These are phyloP conservation scores for Tricholaema leucomelas DNA, from an alignment of 2,113 vertebrate species.

Conservation along the genomic window DNA sequence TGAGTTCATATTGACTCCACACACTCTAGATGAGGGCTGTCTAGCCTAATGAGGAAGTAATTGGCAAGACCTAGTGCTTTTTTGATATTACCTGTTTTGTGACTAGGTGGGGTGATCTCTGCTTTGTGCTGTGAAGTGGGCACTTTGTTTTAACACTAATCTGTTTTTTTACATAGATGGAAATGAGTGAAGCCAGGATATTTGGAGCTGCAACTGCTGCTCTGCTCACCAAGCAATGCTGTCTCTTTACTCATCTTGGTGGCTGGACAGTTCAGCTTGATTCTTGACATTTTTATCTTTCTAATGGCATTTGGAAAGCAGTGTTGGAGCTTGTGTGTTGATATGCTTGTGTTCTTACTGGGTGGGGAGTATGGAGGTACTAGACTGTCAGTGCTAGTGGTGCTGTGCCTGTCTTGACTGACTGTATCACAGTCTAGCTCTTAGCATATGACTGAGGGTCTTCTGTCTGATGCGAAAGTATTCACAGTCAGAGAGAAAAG, in stretches of 20 bases:
- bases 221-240: neutral
- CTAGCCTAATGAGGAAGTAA: slow-evolving; percentile 14
- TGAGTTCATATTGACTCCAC: neutral
- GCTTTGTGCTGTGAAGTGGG: slow-evolving; percentile 57
- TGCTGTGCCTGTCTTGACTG: neutral
- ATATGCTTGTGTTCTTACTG: slow-evolving; percentile 27
- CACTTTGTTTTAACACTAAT: slow-evolving; percentile 42
- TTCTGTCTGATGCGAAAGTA: neutral
- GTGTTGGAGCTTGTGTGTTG: slow-evolving; percentile 39
- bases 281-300: neutral
- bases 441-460: neutral
- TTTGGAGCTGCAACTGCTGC: neutral
- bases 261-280: neutral
- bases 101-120: slow-evolving; percentile 53
- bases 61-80: slow-evolving; percentile 33
- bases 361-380: neutral
- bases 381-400: slow-evolving; percentile 8
- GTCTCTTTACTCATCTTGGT: neutral
- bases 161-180: slow-evolving; percentile 25
- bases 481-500: neutral
- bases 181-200: slow-evolving; percentile 26
- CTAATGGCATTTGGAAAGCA: slow-evolving; percentile 21
- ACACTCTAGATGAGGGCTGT: neutral
- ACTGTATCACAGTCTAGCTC: neutral
- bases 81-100: slow-evolving; percentile 42